Evolutionary conservation across 2,797 vertebrate species (phyloP), one percentile per base, ranked within the genome.

Genomic region (Gadopsis bispinosus): DNA sequence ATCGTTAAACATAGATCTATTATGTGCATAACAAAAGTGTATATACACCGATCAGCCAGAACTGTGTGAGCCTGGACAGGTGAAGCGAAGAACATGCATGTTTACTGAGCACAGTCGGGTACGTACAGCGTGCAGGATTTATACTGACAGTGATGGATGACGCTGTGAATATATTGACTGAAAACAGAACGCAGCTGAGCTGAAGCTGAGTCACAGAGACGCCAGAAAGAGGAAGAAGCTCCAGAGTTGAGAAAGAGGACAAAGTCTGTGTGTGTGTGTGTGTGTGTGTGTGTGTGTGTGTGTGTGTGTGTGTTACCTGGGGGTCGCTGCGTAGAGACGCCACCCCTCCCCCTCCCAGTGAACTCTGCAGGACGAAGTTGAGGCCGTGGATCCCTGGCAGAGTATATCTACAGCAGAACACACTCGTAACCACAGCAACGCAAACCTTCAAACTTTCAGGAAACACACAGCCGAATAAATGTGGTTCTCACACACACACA

Each of bases 271-370:
- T 1, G 26, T 33, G 33, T 33, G 41, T 55, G 11, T 1, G 26
- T 33, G 33, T 33, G 41, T 55, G 41, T 65, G 43, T 50, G 61
- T 65, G 61, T 66, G 67, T 54, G 68, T 26, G 56, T 55, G 35
- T 67, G 66, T 31, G 47, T 35, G 58, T 60, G 58, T 35, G 22
- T 62, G 69, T 70, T 94, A 96, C 96, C 95, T 98, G 96, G 79
- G 96, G 97, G 89, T 97, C 96, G 79, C 95, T 97, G 92, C 96
- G 95, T 47, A 97, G 87, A 20, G 96, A 98, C 20, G 95, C 95
- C 77, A 95, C 86, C 29, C 97, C 96, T 87, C 97, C 95, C 62
- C 96, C 96, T 48, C 96, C 96, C 55, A 97, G 94, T 3, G 94
- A 95, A 77, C 93, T 95, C 88, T 89, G 95, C 84, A 98, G 92